A percentile compares a stretch with the other conserved stretches of the same genome.
These are phyloP conservation scores for Lepus americanus DNA, from an alignment of 2,113 vertebrate genomes.

Conservation along the genomic window DNA sequence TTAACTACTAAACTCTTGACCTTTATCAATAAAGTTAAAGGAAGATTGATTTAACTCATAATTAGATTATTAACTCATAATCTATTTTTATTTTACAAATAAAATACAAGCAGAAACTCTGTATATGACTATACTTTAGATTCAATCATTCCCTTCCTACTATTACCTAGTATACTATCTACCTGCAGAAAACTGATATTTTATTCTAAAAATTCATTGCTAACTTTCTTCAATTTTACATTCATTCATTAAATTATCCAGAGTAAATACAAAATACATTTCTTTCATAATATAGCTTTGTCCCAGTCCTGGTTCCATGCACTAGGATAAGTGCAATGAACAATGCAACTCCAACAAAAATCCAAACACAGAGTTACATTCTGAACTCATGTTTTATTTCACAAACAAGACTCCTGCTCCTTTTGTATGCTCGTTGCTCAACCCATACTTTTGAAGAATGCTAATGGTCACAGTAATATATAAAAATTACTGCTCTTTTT, in stretches of 20 bases:
- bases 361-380: not conserved
- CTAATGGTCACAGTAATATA: not conserved
- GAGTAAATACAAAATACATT: not conserved
- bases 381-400: not conserved
- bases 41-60: not conserved
- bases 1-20: not conserved
- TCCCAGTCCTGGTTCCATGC: not conserved
- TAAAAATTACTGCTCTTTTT: constrained; percentile 44
- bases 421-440: not conserved
- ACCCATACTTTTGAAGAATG: constrained; percentile 1
- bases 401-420: not conserved
- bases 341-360: not conserved
- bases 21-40: not conserved
- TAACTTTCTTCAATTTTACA: not conserved
- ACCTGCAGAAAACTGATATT: not conserved
- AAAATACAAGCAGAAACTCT: not conserved
- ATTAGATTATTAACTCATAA: not conserved
- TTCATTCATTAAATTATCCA: not conserved
- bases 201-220: not conserved
- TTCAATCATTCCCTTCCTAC: not conserved
- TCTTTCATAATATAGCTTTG: not conserved
- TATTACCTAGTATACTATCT: not conserved
- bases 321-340: not conserved
- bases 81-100: constrained; percentile 43
- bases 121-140: not conserved